Percentiles rank a stretch among this genome's conserved stretches.
Evolutionary conservation across 2,888 invertebrate species (phyloP).

Genomic region (Eudemis profundana): DNA sequence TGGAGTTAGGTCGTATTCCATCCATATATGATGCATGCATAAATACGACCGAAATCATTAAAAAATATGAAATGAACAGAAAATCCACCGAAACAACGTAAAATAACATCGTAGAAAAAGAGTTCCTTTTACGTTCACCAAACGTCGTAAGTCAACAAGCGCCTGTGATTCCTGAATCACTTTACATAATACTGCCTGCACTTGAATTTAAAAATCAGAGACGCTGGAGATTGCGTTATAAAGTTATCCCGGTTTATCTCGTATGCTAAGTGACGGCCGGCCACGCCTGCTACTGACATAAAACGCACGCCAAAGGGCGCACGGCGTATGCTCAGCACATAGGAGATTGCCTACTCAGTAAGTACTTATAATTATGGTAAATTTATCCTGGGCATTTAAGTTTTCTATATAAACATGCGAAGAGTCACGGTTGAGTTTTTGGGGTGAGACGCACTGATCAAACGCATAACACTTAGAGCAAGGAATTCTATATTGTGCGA

Average conservation of each 20-base stretch:
- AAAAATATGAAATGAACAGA: conserved; percentile 15
- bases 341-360: background rate
- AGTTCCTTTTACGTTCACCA: conserved; percentile 4
- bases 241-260: conserved; percentile 65
- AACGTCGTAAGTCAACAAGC: conserved; percentile 37
- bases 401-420: too few relatives aligned
- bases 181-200: conserved; percentile 69
- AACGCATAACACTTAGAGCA: too few relatives aligned
- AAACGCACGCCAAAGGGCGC: conserved; percentile 40
- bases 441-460: too few relatives aligned
- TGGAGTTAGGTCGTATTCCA: background rate
- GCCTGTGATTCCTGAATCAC: conserved; percentile 64
- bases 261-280: conserved; percentile 51
- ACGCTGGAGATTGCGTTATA: conserved; percentile 65
- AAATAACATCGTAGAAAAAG: conserved; percentile 22
- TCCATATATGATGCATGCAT: conserved; percentile 15
- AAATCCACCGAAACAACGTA: conserved; percentile 20
- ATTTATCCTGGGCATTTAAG: too few relatives aligned
- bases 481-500: too few relatives aligned
- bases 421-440: too few relatives aligned
- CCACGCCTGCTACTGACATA: conserved; percentile 34
- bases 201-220: conserved; percentile 71
- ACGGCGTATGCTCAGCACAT: conserved; percentile 5
- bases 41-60: background rate
- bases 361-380: too few relatives aligned